Evolutionary conservation across 2,888 invertebrate genomes (phyloP).

Genomic region (Beris chalybata): DNA sequence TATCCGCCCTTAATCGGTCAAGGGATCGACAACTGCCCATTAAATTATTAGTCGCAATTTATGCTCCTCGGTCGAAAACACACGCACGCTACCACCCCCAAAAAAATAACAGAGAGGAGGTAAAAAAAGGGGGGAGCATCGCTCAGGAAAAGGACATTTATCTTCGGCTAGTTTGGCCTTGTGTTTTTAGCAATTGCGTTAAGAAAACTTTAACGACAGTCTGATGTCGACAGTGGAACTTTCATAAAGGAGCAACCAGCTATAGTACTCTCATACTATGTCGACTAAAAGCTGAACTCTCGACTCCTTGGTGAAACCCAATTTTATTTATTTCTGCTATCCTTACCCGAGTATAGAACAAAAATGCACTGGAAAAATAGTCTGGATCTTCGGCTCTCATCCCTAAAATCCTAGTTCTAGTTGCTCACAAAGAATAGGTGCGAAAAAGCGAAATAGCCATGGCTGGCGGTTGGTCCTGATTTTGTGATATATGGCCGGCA

Average conservation of each 20-base stretch:
- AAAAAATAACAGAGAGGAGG: neutral
- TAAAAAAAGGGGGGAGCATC: constrained; percentile 2
- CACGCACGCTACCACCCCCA: neutral
- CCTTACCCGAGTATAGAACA: neutral
- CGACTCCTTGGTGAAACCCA: too few relatives aligned
- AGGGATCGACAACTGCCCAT: constrained; percentile 36
- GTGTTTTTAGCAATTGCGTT: constrained; percentile 23
- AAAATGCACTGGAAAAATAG: neutral
- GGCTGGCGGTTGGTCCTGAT: neutral
- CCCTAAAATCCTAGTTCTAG: neutral
- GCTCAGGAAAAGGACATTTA: constrained; percentile 27
- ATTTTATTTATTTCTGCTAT: neutral
- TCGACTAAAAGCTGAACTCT: too few relatives aligned
- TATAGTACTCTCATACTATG: too few relatives aligned
- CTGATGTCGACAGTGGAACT: constrained; percentile 8
- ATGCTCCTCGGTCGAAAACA: constrained; percentile 20
- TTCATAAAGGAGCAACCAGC: too few relatives aligned
- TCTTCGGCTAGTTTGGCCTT: constrained; percentile 18
- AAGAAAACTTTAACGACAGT: constrained; percentile 24
- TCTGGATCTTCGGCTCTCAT: neutral
- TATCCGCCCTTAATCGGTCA: constrained; percentile 36
- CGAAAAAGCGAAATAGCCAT: constrained; percentile 23
- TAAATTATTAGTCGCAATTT: constrained; percentile 36
- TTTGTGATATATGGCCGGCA: constrained; percentile 28
- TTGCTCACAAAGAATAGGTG: constrained; percentile 7